Evolutionary conservation across 2,888 invertebrate genomes (phyloP).

Genomic region (Byasa hedistus): DNA sequence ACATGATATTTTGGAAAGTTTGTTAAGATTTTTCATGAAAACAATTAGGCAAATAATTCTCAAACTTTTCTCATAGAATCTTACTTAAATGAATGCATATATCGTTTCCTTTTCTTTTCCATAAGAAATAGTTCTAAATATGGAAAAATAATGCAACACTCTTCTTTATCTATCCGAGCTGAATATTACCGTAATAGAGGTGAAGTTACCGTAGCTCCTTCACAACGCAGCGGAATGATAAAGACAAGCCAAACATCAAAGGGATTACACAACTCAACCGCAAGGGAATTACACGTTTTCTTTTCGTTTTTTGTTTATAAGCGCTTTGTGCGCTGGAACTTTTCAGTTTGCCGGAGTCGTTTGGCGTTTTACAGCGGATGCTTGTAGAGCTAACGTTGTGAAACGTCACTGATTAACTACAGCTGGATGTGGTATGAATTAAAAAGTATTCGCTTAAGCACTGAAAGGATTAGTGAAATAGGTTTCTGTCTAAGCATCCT

Average conservation of each 20-base stretch:
- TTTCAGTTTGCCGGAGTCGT: slow-evolving; percentile 48
- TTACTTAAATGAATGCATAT: no score
- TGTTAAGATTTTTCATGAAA: no score
- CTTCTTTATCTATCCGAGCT: no score
- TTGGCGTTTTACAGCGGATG: slow-evolving; percentile 54
- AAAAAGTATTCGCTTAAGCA: background rate
- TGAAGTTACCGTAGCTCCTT: slow-evolving; percentile 29
- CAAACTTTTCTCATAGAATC: no score
- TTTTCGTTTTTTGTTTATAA: slow-evolving; percentile 64
- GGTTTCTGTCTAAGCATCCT: no score
- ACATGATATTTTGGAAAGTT: no score
- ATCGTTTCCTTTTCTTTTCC: no score
- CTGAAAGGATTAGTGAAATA: background rate
- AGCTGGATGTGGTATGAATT: slow-evolving; percentile 31
- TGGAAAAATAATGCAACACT: no score
- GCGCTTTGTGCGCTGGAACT: slow-evolving; percentile 54
- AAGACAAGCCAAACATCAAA: slow-evolving; percentile 46
- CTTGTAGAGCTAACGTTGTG: slow-evolving; percentile 40
- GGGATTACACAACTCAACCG: slow-evolving; percentile 37
- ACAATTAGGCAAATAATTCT: no score
- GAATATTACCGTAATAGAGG: background rate
- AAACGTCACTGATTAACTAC: slow-evolving; percentile 21
- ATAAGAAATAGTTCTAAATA: no score
- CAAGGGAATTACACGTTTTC: slow-evolving; percentile 56
- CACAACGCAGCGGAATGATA: slow-evolving; percentile 33